Percentiles rank a stretch among this genome's conserved stretches.
Evolutionary conservation across 2,797 vertebrate genomes (phyloP).

Genomic region (Valencia hispanica): DNA sequence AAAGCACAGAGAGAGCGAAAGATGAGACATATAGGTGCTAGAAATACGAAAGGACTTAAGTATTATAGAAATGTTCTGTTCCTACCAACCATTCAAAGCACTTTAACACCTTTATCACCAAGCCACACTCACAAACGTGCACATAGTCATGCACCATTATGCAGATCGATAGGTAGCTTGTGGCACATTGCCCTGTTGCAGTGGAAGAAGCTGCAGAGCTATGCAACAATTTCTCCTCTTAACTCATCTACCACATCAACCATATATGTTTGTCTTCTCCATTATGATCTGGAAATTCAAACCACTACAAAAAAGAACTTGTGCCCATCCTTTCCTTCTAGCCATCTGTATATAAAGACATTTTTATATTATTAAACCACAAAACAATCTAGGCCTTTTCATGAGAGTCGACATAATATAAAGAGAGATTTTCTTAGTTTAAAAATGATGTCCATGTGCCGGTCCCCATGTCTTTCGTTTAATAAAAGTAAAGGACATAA

Average conservation of each 20-base stretch:
- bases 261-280: not conserved
- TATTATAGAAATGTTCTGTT: not conserved
- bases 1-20: not conserved
- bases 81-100: not conserved
- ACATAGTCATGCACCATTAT: too few species aligned
- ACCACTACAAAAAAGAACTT: not conserved
- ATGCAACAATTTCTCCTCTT: not conserved
- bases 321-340: not conserved
- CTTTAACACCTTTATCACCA: not conserved
- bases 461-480: not conserved
- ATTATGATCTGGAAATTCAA: not conserved
- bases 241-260: not conserved
- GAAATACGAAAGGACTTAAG: not conserved
- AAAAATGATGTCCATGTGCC: not conserved
- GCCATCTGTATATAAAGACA: not conserved
- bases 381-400: not conserved
- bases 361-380: not conserved
- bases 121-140: not conserved
- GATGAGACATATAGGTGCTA: not conserved
- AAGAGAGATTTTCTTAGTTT: not conserved
- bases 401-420: not conserved
- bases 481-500: not conserved
- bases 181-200: not conserved
- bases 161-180: not conserved
- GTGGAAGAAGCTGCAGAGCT: not conserved